Percentiles rank a stretch among this genome's conserved stretches.
phyloP scores from a whole-genome alignment of 2,888 invertebrate genomes.

The Neoascia interrupta region DNA sequence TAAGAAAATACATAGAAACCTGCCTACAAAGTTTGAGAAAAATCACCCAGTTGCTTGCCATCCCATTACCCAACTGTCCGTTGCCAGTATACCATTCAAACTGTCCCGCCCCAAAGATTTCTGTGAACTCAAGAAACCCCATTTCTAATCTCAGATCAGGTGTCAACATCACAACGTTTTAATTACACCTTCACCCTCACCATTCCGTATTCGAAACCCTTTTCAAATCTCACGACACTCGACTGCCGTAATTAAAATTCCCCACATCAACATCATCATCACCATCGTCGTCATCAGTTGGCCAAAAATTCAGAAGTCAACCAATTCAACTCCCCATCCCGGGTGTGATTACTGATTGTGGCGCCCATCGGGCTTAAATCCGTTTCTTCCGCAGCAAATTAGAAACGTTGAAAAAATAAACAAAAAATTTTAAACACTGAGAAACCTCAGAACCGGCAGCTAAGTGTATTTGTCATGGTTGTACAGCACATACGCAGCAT shows the following conservation, averaged over 20 bases:
- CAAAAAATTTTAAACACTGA: slow-evolving; percentile 8
- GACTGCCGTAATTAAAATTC: slow-evolving; percentile 55
- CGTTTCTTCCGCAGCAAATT: slow-evolving; percentile 57
- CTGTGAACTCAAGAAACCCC: too few relatives aligned
- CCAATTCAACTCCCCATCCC: slow-evolving; percentile 24
- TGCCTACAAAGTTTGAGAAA: too few relatives aligned
- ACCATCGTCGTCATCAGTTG: slow-evolving; percentile 49
- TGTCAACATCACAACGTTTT: slow-evolving; percentile 28
- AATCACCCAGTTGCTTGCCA: too few relatives aligned
- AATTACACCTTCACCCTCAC: slow-evolving; percentile 51
- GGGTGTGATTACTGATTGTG: slow-evolving; percentile 43
- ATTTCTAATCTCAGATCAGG: too few relatives aligned
- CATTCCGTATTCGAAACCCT: slow-evolving; percentile 37
- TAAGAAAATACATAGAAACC: too few relatives aligned
- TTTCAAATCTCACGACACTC: slow-evolving; percentile 46
- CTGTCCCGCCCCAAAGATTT: too few relatives aligned
- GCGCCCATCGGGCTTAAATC: slow-evolving; percentile 63
- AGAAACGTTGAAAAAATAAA: slow-evolving; percentile 27
- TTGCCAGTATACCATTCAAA: too few relatives aligned
- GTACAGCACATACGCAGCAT: slow-evolving; percentile 53
- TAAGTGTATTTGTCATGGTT: slow-evolving; percentile 63
- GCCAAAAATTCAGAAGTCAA: slow-evolving; percentile 45
- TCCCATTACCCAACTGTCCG: too few relatives aligned
- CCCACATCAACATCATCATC: slow-evolving; percentile 25
- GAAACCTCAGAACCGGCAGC: slow-evolving; percentile 1